Conservation (phyloP, 2,113 vertebrate species). For the Mugil cephalus region DNA sequence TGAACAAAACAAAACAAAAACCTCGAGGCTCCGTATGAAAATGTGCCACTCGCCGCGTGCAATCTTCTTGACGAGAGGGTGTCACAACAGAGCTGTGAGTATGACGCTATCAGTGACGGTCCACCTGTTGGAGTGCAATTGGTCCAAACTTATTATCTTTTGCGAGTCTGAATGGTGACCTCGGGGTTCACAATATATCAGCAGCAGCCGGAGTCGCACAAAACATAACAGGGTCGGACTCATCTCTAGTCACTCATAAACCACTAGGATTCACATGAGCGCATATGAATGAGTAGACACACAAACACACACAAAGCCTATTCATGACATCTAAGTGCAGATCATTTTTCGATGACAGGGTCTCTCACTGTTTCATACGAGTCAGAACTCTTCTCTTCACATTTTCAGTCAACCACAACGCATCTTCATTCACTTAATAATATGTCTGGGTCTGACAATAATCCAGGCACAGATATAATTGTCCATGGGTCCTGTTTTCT, state of each 20-base stretch:
- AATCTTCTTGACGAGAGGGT: neutral
- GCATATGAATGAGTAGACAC: neutral
- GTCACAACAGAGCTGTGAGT: conserved; percentile 2
- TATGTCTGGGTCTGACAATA: neutral
- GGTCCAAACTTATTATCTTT: conserved; percentile 49
- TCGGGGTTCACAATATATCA: conserved; percentile 29
- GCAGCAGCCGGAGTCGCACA: conserved; percentile 9
- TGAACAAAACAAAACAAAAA: conserved; percentile 11
- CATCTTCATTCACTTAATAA: neutral
- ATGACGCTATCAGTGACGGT: conserved; percentile 16
- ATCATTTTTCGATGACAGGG: neutral
- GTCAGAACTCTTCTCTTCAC: neutral
- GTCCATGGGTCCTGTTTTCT: conserved; percentile 1
- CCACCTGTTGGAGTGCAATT: conserved; percentile 18
- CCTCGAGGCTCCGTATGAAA: neutral
- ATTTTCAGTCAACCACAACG: neutral
- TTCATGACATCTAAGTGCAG: neutral
- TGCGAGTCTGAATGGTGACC: conserved; percentile 26
- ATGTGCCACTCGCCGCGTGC: conserved; percentile 4
- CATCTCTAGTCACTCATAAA: conserved; percentile 10
- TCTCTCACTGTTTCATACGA: neutral
- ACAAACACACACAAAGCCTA: neutral
- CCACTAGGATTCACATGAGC: neutral
- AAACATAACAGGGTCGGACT: conserved; percentile 28
- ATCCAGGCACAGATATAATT: conserved; percentile 18